phyloP scores from a whole-genome alignment of 1,140 invertebrate genomes.

The Varroa destructor region DNA sequence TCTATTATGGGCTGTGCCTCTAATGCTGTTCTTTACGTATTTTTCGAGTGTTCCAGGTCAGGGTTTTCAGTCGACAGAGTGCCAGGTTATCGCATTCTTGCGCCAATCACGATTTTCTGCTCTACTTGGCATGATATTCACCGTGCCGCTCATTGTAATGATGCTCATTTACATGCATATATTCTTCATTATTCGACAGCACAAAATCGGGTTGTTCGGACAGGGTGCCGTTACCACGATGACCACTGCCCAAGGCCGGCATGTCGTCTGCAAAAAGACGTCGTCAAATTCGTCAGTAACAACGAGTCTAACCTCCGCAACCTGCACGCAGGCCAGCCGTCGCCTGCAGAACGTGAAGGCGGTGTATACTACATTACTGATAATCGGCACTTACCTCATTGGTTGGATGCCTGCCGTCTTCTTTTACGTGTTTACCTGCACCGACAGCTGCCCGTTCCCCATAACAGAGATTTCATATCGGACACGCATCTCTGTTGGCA shows the following conservation, averaged over 20 bases:
- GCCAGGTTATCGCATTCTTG: conserved; percentile 29
- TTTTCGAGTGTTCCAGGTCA: conserved; percentile 43
- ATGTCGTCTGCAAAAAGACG: conserved; percentile 18
- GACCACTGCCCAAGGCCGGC: neutral
- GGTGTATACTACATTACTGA: conserved; percentile 51
- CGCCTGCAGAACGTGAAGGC: conserved; percentile 48
- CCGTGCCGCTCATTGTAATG: conserved; percentile 46
- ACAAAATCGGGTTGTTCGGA: conserved; percentile 17
- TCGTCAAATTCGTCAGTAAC: conserved; percentile 30
- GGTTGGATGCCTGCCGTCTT: conserved; percentile 52
- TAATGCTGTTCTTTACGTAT: conserved; percentile 44
- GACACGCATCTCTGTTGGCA: conserved; percentile 31
- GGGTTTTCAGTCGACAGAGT: conserved; percentile 40
- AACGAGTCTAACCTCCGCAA: conserved; percentile 37
- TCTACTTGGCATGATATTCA: conserved; percentile 40
- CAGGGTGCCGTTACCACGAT: neutral
- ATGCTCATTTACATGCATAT: conserved; percentile 49
- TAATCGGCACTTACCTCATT: conserved; percentile 51
- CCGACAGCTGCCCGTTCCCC: conserved; percentile 41
- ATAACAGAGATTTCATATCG: conserved; percentile 29
- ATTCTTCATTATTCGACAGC: conserved; percentile 44
- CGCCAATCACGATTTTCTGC: conserved; percentile 42
- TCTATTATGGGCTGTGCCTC: conserved; percentile 47
- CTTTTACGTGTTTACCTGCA: conserved; percentile 45
- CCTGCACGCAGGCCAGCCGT: conserved; percentile 26